Percentiles rank a stretch among this genome's conserved stretches.
Evolutionary conservation across 30 jellyfish, hydroid and myxozoan species (phyloP).

Genomic region (Sanderia malayensis): DNA sequence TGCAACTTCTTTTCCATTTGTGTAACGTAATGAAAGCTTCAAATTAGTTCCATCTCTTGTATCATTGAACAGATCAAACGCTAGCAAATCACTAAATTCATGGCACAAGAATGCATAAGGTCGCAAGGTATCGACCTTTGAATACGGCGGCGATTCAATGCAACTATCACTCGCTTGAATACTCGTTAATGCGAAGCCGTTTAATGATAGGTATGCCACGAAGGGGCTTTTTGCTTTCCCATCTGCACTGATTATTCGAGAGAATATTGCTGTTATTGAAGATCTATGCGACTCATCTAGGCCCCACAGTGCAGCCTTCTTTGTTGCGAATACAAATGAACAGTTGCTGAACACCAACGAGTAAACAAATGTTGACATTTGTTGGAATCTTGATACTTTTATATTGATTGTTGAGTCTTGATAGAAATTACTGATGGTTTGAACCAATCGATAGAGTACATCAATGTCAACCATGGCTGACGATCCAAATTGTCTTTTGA

Average conservation of each 20-base stretch:
- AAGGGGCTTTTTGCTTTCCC: slow-evolving; percentile 25
- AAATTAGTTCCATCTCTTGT: slow-evolving; percentile 59
- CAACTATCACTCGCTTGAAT: slow-evolving; percentile 61
- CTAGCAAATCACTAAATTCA: slow-evolving; percentile 28
- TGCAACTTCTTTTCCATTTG: slow-evolving; percentile 52
- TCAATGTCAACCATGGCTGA: slow-evolving; percentile 28
- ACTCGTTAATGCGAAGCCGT: slow-evolving; percentile 28
- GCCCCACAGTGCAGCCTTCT: slow-evolving; percentile 53
- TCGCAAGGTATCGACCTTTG: slow-evolving; percentile 7
- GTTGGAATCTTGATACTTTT: slow-evolving; percentile 51
- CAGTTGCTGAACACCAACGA: slow-evolving; percentile 64
- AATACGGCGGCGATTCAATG: slow-evolving; percentile 81
- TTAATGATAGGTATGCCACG: slow-evolving; percentile 15
- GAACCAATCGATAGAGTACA: slow-evolving; percentile 39
- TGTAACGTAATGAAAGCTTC: slow-evolving; percentile 30
- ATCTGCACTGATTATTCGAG: slow-evolving; percentile 23
- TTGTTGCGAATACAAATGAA: slow-evolving; percentile 47
- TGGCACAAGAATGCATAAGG: slow-evolving; percentile 69
- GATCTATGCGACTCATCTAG: slow-evolving; percentile 62
- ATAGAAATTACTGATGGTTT: slow-evolving; percentile 33
- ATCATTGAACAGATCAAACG: slow-evolving; percentile 41
- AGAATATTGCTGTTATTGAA: slow-evolving; percentile 47
- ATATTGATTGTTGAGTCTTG: slow-evolving; percentile 17
- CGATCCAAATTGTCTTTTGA: slow-evolving; percentile 22
- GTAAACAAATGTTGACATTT: slow-evolving; percentile 7